phyloP scores from a whole-genome alignment of 2,797 vertebrate species.

The Platalea minor region DNA sequence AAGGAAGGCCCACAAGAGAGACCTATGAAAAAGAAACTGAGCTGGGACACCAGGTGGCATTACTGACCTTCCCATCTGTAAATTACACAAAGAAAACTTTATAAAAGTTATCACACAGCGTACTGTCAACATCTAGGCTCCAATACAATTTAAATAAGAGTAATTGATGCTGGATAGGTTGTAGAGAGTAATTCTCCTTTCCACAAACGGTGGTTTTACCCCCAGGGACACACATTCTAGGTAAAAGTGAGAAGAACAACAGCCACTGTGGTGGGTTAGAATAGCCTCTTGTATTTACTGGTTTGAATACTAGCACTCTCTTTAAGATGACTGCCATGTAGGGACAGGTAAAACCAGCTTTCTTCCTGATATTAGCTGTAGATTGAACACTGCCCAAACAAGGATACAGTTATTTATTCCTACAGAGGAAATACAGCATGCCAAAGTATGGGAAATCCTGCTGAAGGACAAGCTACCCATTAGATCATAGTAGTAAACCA shows the following conservation, averaged over 20 bases:
- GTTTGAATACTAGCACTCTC: neutral
- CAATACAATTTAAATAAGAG: neutral
- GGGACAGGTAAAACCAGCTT: neutral
- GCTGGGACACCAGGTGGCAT: neutral
- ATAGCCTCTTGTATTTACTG: neutral
- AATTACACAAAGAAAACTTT: neutral
- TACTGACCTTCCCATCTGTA: neutral
- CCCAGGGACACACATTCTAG: neutral
- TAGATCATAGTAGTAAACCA: neutral
- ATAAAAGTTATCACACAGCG: neutral
- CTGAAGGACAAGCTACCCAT: neutral
- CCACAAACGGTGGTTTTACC: neutral
- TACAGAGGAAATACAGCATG: neutral
- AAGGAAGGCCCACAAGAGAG: neutral
- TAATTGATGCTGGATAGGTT: neutral
- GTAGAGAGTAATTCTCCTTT: neutral
- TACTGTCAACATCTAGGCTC: neutral
- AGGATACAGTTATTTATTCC: neutral
- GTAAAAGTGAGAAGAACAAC: neutral
- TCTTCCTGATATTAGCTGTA: neutral
- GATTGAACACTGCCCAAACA: neutral
- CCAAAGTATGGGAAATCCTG: neutral
- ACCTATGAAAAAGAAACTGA: neutral
- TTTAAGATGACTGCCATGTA: neutral
- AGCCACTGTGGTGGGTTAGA: neutral